phyloP scores from a whole-genome alignment of 2,888 invertebrate species.

The Pachliopta kotzebuea region DNA sequence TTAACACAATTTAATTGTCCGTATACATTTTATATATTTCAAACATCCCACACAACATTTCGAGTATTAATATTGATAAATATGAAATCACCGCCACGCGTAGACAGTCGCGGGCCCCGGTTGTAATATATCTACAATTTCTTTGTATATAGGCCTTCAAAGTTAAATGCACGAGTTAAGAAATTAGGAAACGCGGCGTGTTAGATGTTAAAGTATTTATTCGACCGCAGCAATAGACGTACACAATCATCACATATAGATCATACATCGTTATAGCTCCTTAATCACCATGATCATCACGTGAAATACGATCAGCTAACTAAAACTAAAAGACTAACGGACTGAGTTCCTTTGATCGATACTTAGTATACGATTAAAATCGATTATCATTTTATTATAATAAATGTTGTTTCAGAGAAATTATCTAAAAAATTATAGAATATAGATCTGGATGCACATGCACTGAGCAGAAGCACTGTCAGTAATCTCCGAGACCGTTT shows the following conservation, averaged over 20 bases:
- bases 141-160: constrained; percentile 60
- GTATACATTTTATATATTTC: constrained; percentile 10
- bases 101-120: constrained; percentile 37
- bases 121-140: constrained; percentile 58
- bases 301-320: no score
- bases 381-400: constrained; percentile 1
- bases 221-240: constrained; percentile 7
- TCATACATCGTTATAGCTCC: neutral
- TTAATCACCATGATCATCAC: no score
- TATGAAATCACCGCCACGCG: constrained; percentile 1
- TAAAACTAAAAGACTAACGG: constrained; percentile 5
- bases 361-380: neutral
- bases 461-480: no score
- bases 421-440: no score
- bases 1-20: constrained; percentile 19
- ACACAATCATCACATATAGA: constrained; percentile 8
- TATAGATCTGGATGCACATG: no score
- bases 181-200: constrained; percentile 33
- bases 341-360: constrained; percentile 1
- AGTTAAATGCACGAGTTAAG: constrained; percentile 64
- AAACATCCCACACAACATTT: constrained; percentile 34
- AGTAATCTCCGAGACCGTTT: neutral
- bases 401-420: neutral
- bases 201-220: constrained; percentile 7
- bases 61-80: constrained; percentile 33